These are phyloP conservation scores for Drymodes brunneopygia DNA, from an alignment of 2,113 vertebrate species.

Conservation along the genomic window DNA sequence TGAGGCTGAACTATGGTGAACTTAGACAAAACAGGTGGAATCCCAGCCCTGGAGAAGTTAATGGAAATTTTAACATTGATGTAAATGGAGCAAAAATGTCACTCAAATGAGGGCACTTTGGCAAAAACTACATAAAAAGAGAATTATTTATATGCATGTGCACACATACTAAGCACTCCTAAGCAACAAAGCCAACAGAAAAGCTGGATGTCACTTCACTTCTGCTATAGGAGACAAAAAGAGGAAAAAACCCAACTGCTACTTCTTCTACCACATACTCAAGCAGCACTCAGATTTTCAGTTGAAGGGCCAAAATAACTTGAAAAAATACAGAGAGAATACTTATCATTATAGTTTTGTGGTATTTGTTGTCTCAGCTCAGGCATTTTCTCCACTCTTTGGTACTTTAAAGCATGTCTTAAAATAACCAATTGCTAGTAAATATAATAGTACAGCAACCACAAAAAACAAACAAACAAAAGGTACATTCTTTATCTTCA, in stretches of 20 bases:
- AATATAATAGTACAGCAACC: not conserved
- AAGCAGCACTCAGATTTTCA: not conserved
- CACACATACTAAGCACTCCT: not conserved
- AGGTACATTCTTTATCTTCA: accelerated
- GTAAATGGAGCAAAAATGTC: conserved; percentile 6
- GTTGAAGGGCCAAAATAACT: not conserved
- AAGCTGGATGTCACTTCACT: not conserved
- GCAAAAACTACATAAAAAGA: not conserved
- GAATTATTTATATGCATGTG: not conserved
- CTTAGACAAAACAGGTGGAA: not conserved
- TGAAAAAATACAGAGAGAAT: not conserved
- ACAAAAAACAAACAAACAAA: not conserved
- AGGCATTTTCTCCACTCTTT: not conserved
- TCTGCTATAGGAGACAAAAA: not conserved
- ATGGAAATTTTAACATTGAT: not conserved
- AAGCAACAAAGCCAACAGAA: not conserved
- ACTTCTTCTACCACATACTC: not conserved
- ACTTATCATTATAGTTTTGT: not conserved
- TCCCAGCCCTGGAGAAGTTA: not conserved
- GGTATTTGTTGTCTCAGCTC: not conserved
- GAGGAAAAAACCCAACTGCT: not conserved
- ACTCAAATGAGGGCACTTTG: not conserved
- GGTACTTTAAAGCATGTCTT: not conserved
- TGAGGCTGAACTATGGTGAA: not conserved
- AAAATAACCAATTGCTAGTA: not conserved